Conservation (phyloP, 1,140 invertebrate genomes). For the Hyphantria cunea region DNA sequence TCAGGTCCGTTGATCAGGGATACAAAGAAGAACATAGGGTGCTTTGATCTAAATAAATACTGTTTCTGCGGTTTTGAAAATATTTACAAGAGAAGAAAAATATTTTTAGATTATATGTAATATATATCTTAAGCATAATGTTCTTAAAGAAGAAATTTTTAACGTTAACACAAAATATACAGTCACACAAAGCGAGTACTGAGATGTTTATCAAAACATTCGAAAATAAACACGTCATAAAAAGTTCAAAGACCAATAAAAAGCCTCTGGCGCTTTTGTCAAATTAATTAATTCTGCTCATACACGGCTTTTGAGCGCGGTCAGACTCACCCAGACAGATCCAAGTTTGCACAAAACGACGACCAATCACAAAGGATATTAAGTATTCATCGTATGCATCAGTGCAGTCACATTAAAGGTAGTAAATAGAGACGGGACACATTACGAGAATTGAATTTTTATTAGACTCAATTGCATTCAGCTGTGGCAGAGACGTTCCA, state of each 20-base stretch:
- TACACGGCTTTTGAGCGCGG: constrained; percentile 9
- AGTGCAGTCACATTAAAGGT: constrained; percentile 51
- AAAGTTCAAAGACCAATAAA: not conserved
- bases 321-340: constrained; percentile 11
- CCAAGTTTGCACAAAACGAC: constrained; percentile 47
- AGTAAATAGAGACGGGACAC: constrained; percentile 57
- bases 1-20: too few relatives aligned
- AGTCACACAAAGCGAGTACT: too few relatives aligned
- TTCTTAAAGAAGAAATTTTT: too few relatives aligned
- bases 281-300: constrained; percentile 5
- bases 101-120: too few relatives aligned
- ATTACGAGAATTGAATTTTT: constrained; percentile 71
- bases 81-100: too few relatives aligned
- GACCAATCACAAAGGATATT: constrained; percentile 51
- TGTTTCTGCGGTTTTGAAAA: too few relatives aligned
- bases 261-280: constrained; percentile 6
- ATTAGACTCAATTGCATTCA: constrained; percentile 58
- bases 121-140: too few relatives aligned
- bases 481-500: constrained; percentile 39
- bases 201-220: too few relatives aligned
- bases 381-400: constrained; percentile 64
- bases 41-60: too few relatives aligned
- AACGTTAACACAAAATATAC: too few relatives aligned
- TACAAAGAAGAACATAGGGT: too few relatives aligned
- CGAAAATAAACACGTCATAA: too few relatives aligned